A percentile compares a stretch with the other conserved stretches of the same genome.
These are phyloP conservation scores for Drosophila micromelanica DNA, from an alignment of 1,140 invertebrate genomes.

Conservation along the genomic window DNA sequence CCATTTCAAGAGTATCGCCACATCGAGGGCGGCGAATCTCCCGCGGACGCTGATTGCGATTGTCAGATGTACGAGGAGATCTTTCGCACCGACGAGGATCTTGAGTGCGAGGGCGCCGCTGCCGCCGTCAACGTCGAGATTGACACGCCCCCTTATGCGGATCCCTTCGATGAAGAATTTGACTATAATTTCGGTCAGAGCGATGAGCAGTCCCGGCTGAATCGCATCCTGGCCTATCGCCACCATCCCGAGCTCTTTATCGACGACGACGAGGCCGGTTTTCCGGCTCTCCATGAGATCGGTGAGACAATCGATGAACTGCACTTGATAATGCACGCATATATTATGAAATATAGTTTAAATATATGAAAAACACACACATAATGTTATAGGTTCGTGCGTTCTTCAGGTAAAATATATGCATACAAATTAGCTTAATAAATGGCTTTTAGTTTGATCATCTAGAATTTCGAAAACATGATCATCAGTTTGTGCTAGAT, in stretches of 20 bases:
- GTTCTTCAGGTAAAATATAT: slow-evolving; percentile 67
- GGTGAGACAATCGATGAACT: slow-evolving; percentile 84
- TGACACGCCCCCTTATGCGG: slow-evolving; percentile 7
- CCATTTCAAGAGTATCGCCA: slow-evolving; percentile 70
- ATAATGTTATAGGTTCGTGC: slow-evolving; percentile 52
- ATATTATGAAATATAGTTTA: slow-evolving; percentile 84
- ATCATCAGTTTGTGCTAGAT: too few species aligned
- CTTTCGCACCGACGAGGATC: slow-evolving; percentile 71
- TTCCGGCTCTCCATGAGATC: slow-evolving; percentile 81
- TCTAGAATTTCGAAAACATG: slow-evolving; percentile 6
- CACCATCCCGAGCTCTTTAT: slow-evolving; percentile 78
- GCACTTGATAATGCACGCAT: slow-evolving; percentile 83
- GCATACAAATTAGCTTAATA: neutral
- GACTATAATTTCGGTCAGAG: slow-evolving; percentile 67
- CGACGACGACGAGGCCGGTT: slow-evolving; percentile 77
- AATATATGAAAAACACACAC: slow-evolving; percentile 59
- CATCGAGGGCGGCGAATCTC: slow-evolving; percentile 78
- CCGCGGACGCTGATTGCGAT: slow-evolving; percentile 60
- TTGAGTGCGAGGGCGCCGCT: slow-evolving; percentile 58
- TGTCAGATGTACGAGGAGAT: slow-evolving; percentile 65
- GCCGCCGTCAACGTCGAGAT: neutral
- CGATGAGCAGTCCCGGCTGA: slow-evolving; percentile 64
- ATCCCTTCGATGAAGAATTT: slow-evolving; percentile 25
- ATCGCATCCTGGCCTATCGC: slow-evolving; percentile 75
- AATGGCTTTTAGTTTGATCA: slow-evolving; percentile 7